phyloP scores from a whole-genome alignment of 2,888 invertebrate genomes.

The Sepioteuthis lessoniana region DNA sequence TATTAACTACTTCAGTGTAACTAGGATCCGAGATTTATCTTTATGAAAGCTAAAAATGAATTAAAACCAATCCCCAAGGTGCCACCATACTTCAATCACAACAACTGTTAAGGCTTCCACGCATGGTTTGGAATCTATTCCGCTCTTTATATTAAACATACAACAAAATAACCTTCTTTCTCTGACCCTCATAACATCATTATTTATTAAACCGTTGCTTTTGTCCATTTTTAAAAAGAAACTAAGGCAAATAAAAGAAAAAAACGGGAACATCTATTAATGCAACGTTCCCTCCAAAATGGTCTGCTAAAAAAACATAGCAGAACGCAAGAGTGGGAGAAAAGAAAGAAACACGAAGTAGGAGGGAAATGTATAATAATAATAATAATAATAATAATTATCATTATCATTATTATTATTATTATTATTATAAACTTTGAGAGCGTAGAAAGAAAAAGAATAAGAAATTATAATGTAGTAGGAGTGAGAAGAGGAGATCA shows the following conservation, averaged over 20 bases:
- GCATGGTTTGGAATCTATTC: neutral
- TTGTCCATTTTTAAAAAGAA: neutral
- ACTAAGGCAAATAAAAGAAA: neutral
- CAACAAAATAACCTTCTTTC: neutral
- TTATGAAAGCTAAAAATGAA: neutral
- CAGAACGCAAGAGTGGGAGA: neutral
- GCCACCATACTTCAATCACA: neutral
- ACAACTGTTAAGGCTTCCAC: neutral
- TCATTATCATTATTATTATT: too few relatives aligned
- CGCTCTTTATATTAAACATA: neutral
- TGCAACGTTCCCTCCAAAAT: neutral
- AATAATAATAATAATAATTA: too few relatives aligned
- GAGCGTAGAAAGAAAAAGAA: neutral
- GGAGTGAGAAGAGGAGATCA: neutral
- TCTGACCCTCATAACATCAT: neutral
- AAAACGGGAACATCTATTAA: neutral
- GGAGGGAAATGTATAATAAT: neutral
- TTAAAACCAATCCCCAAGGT: neutral
- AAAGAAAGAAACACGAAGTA: neutral
- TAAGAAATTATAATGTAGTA: neutral
- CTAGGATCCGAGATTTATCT: neutral
- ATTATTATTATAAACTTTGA: too few relatives aligned
- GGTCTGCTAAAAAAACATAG: constrained; percentile 9
- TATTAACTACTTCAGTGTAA: neutral
- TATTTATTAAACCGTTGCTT: neutral